Conservation (phyloP, 2,797 vertebrate genomes). For the Artibeus jamaicensis region DNA sequence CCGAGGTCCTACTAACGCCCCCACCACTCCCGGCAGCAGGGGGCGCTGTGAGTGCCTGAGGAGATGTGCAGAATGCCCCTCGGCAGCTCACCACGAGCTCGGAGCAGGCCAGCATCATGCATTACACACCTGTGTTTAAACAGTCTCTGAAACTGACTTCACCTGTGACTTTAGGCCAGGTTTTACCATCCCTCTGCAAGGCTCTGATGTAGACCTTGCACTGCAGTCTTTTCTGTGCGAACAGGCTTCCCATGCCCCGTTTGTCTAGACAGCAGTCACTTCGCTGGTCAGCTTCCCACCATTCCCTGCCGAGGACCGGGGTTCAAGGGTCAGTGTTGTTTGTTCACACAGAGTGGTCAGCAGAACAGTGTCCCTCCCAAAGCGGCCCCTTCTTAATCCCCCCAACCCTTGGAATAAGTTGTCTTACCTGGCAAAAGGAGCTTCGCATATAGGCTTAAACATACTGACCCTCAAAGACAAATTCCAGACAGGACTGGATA, state of each 20-base stretch:
- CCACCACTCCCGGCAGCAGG: background rate
- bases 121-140: background rate
- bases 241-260: background rate
- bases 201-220: background rate
- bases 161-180: too few relatives aligned
- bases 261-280: background rate
- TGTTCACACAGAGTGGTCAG: background rate
- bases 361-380: background rate
- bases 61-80: background rate
- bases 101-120: background rate
- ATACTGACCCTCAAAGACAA: background rate
- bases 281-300: too few relatives aligned
- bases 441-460: background rate
- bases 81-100: background rate
- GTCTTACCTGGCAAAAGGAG: background rate
- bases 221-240: background rate
- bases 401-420: background rate
- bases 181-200: background rate
- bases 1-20: background rate
- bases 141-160: background rate
- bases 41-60: background rate
- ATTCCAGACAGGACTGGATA: background rate
- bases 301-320: background rate
- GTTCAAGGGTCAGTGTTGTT: background rate
- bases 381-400: too few relatives aligned